Base-by-base conservation (phyloP, 2,113 vertebrate species). In the Xyrauchen texanus region DNA sequence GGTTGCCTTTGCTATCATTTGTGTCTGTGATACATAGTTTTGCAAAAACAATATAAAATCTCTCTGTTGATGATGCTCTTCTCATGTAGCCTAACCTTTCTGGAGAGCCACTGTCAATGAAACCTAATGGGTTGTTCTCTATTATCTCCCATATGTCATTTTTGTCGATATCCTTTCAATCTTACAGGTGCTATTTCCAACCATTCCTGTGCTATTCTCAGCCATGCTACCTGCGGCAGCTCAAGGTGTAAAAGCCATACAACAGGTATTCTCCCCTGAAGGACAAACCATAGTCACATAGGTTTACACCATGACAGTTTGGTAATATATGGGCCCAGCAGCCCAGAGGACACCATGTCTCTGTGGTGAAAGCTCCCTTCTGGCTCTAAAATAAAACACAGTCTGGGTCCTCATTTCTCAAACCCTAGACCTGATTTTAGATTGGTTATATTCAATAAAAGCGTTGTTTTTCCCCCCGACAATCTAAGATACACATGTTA, bases 351-450 rank as follows among this genome's bases (percentile, higher is more conserved):
- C 58, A 52, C 6, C n/a, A 7, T 61, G 63, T 45, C 74, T 62
- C 16, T 81, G 67, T 55, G 62, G 53, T 71, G 21, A 63, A 16
- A 65, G 4, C 62, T 46, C 21, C 42, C 52, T 45, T 46, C 58
- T 60, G 47, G 57, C n/a, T 9, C 58, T 55, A 81, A 77, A 81
- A 76, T 81, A 70, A 81, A 68, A 64, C 15, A 58, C 68, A 57
- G 16, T 42, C 74, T 60, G 6, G 5, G n/a, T n/a, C 21, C 11
- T 60, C 71, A 62, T 74, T 74, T 62, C 45, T 61, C 57, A 62
- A 74, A 61, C 58, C 71, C 47, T 21, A 49, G 8, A 73, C 53
- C 55, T 58, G 13, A 53, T 10, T 53, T 9, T 10, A 34, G 15
- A 44, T 7, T 15, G 44, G 45, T 16, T 15, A 58, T n/a, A 5